Conservation (phyloP, 2,888 invertebrate genomes). For the Lymantria dispar region DNA sequence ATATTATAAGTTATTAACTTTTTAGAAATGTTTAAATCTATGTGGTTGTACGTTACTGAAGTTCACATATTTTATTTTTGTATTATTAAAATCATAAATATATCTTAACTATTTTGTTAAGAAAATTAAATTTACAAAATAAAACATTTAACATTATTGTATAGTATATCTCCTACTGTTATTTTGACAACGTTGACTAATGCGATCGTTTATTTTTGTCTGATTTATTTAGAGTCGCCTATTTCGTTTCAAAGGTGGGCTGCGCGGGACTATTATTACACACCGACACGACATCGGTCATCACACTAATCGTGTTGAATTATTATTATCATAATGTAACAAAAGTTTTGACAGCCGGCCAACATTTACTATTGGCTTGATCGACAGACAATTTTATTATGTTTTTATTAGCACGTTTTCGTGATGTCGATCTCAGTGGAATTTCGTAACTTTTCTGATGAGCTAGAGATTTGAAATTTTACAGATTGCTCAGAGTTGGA, state of each 20-base stretch:
- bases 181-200: constrained; percentile 80
- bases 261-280: constrained; percentile 70
- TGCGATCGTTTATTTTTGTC: constrained; percentile 77
- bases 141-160: background rate
- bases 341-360: constrained; percentile 63
- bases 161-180: constrained; percentile 61
- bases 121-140: background rate
- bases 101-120: constrained; percentile 35
- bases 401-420: no score
- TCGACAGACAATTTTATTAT: constrained; percentile 33
- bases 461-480: no score
- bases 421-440: no score
- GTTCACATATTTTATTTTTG: constrained; percentile 32
- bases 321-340: constrained; percentile 67
- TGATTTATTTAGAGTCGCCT: constrained; percentile 71
- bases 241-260: constrained; percentile 63
- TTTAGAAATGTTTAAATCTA: constrained; percentile 33
- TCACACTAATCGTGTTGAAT: constrained; percentile 67
- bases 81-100: constrained; percentile 29
- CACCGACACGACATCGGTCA: constrained; percentile 76
- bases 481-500: no score
- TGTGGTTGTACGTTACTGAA: constrained; percentile 25
- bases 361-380: constrained; percentile 38
- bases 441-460: no score
- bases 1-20: constrained; percentile 51